Evolutionary conservation across 2,113 vertebrate genomes (phyloP).

Genomic region (Notothenia coriiceps): DNA sequence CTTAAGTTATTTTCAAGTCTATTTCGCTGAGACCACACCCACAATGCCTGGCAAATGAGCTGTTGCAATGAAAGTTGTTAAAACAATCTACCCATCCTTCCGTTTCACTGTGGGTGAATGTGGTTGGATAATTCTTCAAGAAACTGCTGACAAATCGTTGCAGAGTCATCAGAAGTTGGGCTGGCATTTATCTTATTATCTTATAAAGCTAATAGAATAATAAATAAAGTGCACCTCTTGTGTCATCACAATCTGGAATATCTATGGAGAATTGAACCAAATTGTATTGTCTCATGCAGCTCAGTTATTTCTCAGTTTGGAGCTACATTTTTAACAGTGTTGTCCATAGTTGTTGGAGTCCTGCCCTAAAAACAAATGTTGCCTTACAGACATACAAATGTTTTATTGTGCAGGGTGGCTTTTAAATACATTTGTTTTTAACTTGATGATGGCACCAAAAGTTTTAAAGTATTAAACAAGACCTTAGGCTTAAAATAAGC

Average conservation of each 20-base stretch:
- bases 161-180: background rate
- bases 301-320: slow-evolving; percentile 33
- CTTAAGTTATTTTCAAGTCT: slow-evolving; percentile 46
- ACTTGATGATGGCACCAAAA: background rate
- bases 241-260: slow-evolving; percentile 22
- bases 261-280: slow-evolving; percentile 38
- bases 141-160: slow-evolving; percentile 22
- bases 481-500: background rate
- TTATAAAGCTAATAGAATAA: slow-evolving; percentile 18
- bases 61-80: slow-evolving; percentile 24
- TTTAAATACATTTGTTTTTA: background rate
- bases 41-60: slow-evolving; percentile 15
- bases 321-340: slow-evolving; percentile 24
- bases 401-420: background rate
- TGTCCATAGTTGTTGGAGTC: too few species aligned
- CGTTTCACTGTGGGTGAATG: slow-evolving; percentile 31
- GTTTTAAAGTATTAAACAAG: background rate
- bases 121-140: slow-evolving; percentile 21
- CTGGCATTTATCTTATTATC: background rate
- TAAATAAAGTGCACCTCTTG: slow-evolving; percentile 36
- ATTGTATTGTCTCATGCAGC: slow-evolving; percentile 18
- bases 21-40: slow-evolving; percentile 45
- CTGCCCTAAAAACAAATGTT: slow-evolving; percentile 15
- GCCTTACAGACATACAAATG: background rate
- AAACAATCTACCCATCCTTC: slow-evolving; percentile 4